Evolutionary conservation across 23 tunicate genomes (phyloP), one percentile per base, ranked within the genome.

Genomic region (Trididemnum miniatum): DNA sequence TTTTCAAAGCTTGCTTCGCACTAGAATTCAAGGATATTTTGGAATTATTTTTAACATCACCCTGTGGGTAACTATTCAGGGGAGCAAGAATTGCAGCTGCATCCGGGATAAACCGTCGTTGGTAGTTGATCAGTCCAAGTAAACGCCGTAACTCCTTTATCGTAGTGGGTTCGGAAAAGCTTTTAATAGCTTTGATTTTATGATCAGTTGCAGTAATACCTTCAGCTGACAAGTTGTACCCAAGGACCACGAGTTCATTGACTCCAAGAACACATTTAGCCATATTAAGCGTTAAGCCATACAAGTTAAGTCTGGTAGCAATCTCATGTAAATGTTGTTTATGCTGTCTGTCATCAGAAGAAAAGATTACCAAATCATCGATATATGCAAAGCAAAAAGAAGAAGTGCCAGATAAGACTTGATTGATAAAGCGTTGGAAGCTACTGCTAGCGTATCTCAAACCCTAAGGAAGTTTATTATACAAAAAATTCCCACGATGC

Each of bases 261-360:
- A 69, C 0, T 1, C 79, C 86, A 71, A 82, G 34, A n/a, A 25
- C 34, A 35, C 86, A 82, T 30, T 82, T 82, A 2, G 64, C 75
- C 26, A 12, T 52, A 57, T 80, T 80, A 5, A 80, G 34, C 22
- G 9, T 64, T 29, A 80, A 23, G 15, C 65, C 37, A 33, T 82
- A 66, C 7, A 37, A 4, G 22, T 66, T 25, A 4, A 82, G 39
- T 4, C 85, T 77, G 22, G 36, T 30, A 29, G 37, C 71, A 20
- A 82, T 12, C 20, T 34, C 33, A 44, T 35, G 85, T 9, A 65
- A 27, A 34, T 82, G 85, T 1, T 3, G 30, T 31, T 54, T 36
- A 35, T 51, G 82, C 28, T 78, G 31, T 15, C 2, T 20, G 5
- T 33, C 67, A 36, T 78, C 31, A 15, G 22, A 26, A 22, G 35